Evolutionary conservation across 2,113 vertebrate genomes (phyloP), one percentile per base, ranked within the genome.

Genomic region (Cisticola juncidis): DNA sequence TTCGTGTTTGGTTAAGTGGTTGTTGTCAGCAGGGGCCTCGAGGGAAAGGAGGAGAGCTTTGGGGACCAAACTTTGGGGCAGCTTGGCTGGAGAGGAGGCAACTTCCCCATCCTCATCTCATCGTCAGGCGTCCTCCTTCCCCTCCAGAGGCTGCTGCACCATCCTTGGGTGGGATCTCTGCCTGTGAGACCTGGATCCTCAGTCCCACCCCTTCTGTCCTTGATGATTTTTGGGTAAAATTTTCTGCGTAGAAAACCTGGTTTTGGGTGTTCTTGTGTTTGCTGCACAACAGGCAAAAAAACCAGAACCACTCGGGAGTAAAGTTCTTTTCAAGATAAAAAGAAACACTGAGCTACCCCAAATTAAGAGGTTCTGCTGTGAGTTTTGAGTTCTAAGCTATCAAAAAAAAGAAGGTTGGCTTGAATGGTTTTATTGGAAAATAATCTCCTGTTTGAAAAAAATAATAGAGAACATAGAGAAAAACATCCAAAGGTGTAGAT

Each of bases 211-310:
- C 47, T 82, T 71, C 81, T 13, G 1, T 81, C 77, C 66, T 35
- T 24, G 29, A 44, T 68, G 50, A 45, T 81, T n/a, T 50, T 26
- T 69, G 71, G 47, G 54, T 88, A 56, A 40, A 31, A 60, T 38
- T 20, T 60, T 6, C 60, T 16, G 28, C 0, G 0, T 53, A 36
- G 48, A 69, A 95, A 81, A 69, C 14, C 1, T 0, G 0, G 0
- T 3, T 88, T 86, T 24, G 58, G 44, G 14, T 45, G 38, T 93
- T 82, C 25, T 79, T 38, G 56, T 58, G 26, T 60, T 64, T 64
- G 40, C 36, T 54, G 62, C 42, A 2, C 12, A 47, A 33, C 9
- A 25, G 58, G 38, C 11, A 8, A 40, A 58, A 8, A 11, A 42
- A 29, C 25, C 10, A 12, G 33, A 56, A 31, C 5, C 11, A 11